phyloP scores from a whole-genome alignment of 2,888 invertebrate species.

The Drosophila incognita region DNA sequence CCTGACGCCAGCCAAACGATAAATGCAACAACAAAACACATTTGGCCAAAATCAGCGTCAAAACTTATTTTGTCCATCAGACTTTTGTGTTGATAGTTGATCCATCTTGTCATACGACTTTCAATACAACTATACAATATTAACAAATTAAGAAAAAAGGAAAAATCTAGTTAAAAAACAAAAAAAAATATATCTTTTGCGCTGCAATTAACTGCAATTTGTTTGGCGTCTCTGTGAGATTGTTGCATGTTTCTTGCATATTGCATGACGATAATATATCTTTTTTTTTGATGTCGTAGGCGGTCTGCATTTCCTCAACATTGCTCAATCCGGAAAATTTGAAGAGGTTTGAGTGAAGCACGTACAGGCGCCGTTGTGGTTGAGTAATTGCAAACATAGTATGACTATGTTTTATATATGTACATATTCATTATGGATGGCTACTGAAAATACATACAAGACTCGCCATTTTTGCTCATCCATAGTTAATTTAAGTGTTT shows the following conservation, averaged over 20 bases:
- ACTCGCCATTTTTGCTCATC: slow-evolving; percentile 4
- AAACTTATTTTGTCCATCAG: slow-evolving; percentile 37
- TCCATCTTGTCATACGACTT: slow-evolving; percentile 56
- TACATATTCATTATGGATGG: slow-evolving; percentile 18
- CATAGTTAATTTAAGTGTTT: not conserved
- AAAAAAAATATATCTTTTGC: slow-evolving; percentile 24
- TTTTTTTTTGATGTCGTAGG: slow-evolving; percentile 54
- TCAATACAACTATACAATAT: slow-evolving; percentile 29
- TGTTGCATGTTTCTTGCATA: slow-evolving; percentile 36
- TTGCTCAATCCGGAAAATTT: slow-evolving; percentile 63
- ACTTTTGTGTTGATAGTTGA: slow-evolving; percentile 5
- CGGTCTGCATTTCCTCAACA: slow-evolving; percentile 59
- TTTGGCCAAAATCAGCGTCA: slow-evolving; percentile 18
- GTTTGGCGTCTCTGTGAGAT: slow-evolving; percentile 21
- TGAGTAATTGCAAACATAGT: slow-evolving; percentile 41
- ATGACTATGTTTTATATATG: slow-evolving; percentile 5
- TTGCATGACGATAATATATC: slow-evolving; percentile 58
- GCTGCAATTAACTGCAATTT: slow-evolving; percentile 43
- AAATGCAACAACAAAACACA: slow-evolving; percentile 2
- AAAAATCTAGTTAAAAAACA: not conserved
- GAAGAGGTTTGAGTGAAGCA: slow-evolving; percentile 30
- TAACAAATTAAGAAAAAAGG: not conserved
- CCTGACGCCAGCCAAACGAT: slow-evolving; percentile 12
- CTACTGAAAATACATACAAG: slow-evolving; percentile 5
- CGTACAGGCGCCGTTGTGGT: slow-evolving; percentile 53